Evolutionary conservation across 1,140 invertebrate genomes (phyloP).

Genomic region (Maconellicoccus hirsutus): DNA sequence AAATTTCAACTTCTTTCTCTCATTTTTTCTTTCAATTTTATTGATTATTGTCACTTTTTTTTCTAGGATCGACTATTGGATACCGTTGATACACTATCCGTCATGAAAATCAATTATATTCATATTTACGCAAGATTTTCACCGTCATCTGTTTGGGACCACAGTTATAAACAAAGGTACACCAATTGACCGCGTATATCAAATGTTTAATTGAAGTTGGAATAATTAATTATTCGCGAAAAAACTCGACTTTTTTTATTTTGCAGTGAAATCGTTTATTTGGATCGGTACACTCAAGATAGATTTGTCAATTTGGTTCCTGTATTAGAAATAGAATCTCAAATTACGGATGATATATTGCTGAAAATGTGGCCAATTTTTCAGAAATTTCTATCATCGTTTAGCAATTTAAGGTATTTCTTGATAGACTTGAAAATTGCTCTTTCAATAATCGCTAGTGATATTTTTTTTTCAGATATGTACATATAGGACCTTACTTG

Average conservation of each 20-base stretch:
- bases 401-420: constrained; percentile 32
- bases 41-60: not conserved
- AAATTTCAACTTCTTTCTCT: constrained; percentile 28
- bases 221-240: not conserved
- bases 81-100: constrained; percentile 44
- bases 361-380: constrained; percentile 44
- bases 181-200: not conserved
- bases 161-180: constrained; percentile 43
- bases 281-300: constrained; percentile 49
- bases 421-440: not conserved
- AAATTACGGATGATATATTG: constrained; percentile 43
- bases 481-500: constrained; percentile 15
- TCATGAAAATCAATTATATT: constrained; percentile 49
- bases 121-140: constrained; percentile 44
- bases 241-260: constrained; percentile 26
- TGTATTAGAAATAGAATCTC: constrained; percentile 47
- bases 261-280: constrained; percentile 45
- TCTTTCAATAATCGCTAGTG: not conserved
- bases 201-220: no score
- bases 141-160: constrained; percentile 40
- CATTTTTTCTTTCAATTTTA: not conserved
- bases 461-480: constrained; percentile 7
- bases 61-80: constrained; percentile 44
- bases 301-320: constrained; percentile 43
- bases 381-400: constrained; percentile 42